Base-by-base conservation (phyloP, 2,888 invertebrate species). In the Linnaemya tessellans region DNA sequence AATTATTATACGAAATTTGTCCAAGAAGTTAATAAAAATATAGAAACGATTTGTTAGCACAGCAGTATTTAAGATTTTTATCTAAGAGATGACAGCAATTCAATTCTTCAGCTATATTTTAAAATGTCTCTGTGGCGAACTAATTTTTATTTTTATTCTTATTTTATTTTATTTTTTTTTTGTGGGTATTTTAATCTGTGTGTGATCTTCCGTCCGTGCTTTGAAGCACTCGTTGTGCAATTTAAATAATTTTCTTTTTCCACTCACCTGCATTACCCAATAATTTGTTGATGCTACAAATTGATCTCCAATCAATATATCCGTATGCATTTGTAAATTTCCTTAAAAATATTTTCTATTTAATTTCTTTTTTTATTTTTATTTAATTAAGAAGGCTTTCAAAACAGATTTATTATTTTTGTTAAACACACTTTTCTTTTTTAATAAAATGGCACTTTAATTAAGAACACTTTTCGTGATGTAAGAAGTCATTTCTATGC, bases 261-360 rank as follows among this genome's bases (percentile, higher is more conserved):
- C 2, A 74, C 91, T 90, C 88, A 93, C 93, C 93, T 93, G 93
- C 93, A 93, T 93, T 90, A 92, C 93, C 93, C 93, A 93, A 89
- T 91, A 92, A 89, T 93, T 93, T 87, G 90, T 90, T 90, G 92
- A 91, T 91, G 92, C 91, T 89, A 91, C 92, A 91, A 93, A 92
- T 89, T 93, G 93, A 90, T 93, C 93, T 89, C 92, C 92, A 89
- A 92, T 91, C 89, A 92, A 91, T 87, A 92, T 93, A 92, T 93
- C 92, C 92, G 92, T 92, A 93, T 92, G 93, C 92, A 92, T 93
- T 73, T 71, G 1, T 46, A 7, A 38, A 75, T 62, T 22, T 56
- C 1, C 46, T 43, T 56, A 15, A 58, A 35, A 81, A 56, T 71
- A 77, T 67, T 74, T 46, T 49, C 15, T 67, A 51, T 20, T 1